A percentile compares a stretch with the other conserved stretches of the same genome.
phyloP scores from a whole-genome alignment of 92 coral and sea anemone genomes.

The Siderastrea radians region DNA sequence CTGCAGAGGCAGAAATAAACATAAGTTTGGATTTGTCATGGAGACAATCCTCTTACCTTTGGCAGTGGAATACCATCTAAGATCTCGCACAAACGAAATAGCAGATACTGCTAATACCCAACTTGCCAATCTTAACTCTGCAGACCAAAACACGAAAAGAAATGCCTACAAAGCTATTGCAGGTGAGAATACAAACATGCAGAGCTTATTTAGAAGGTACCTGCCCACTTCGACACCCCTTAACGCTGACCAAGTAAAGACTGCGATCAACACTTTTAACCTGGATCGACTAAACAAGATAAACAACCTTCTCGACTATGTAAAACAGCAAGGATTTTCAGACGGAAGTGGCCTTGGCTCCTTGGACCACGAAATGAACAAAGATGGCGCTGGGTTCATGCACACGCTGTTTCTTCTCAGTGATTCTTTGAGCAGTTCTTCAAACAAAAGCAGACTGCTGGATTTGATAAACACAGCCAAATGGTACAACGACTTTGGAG shows the following conservation, averaged over 20 bases:
- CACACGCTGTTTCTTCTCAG: slow-evolving; percentile 74
- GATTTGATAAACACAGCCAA: slow-evolving; percentile 66
- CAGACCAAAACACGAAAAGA: not conserved
- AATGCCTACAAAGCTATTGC: slow-evolving; percentile 23
- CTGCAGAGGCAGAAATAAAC: slow-evolving; percentile 45
- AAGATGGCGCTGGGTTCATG: slow-evolving; percentile 76
- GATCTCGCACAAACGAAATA: slow-evolving; percentile 60
- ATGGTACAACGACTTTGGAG: slow-evolving; percentile 85
- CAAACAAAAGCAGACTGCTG: slow-evolving; percentile 11
- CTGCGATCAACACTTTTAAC: not conserved
- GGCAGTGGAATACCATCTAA: slow-evolving; percentile 62
- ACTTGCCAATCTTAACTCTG: slow-evolving; percentile 21
- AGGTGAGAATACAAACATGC: slow-evolving; percentile 34
- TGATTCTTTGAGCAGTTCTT: slow-evolving; percentile 6
- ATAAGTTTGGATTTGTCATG: slow-evolving; percentile 49
- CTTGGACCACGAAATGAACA: slow-evolving; percentile 76
- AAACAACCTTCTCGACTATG: slow-evolving; percentile 36
- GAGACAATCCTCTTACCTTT: slow-evolving; percentile 57
- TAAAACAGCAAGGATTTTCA: slow-evolving; percentile 80
- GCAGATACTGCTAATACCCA: slow-evolving; percentile 7
- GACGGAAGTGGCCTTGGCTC: slow-evolving; percentile 89
- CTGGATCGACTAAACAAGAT: slow-evolving; percentile 57
- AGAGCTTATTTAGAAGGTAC: not conserved
- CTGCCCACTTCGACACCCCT: not conserved
- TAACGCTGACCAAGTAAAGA: not conserved